These are phyloP conservation scores for Sebastes miniatus DNA, from an alignment of 2,797 vertebrate species.

Conservation along the genomic window DNA sequence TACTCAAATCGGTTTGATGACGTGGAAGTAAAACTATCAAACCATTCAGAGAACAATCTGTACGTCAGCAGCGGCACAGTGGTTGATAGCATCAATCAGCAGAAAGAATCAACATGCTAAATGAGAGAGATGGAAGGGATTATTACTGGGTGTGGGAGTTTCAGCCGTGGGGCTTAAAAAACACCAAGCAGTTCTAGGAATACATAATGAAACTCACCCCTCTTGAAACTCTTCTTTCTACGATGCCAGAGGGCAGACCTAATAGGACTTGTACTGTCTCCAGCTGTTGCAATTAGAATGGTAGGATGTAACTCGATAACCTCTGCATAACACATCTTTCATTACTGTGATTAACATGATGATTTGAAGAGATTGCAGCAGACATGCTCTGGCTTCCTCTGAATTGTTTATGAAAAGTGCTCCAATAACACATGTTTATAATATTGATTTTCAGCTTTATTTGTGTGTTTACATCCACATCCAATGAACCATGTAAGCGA, in stretches of 20 bases:
- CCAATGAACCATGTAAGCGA: background rate
- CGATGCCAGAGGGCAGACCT: conserved; percentile 48
- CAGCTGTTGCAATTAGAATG: conserved; percentile 47
- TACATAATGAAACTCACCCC: conserved; percentile 36
- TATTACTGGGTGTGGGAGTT: conserved; percentile 44
- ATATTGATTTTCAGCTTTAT: background rate
- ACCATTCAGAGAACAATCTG: background rate
- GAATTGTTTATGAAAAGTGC: background rate
- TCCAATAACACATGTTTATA: background rate
- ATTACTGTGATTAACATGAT: conserved; percentile 3
- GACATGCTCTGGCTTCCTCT: background rate
- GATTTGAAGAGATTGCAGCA: background rate
- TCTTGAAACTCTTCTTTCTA: conserved; percentile 34
- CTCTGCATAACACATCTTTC: conserved; percentile 16
- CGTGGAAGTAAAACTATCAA: background rate
- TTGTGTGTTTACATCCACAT: background rate
- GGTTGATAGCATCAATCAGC: conserved; percentile 14
- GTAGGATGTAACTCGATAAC: conserved; percentile 23
- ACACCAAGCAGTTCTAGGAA: conserved; percentile 54
- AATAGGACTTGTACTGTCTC: conserved; percentile 38
- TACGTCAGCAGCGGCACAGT: background rate
- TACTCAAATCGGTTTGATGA: background rate
- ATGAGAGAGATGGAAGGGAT: conserved; percentile 21
- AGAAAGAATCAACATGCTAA: conserved; percentile 25
- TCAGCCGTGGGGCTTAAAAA: conserved; percentile 40